Conservation (phyloP, 2,113 vertebrate species). For the Ondatra zibethicus region DNA sequence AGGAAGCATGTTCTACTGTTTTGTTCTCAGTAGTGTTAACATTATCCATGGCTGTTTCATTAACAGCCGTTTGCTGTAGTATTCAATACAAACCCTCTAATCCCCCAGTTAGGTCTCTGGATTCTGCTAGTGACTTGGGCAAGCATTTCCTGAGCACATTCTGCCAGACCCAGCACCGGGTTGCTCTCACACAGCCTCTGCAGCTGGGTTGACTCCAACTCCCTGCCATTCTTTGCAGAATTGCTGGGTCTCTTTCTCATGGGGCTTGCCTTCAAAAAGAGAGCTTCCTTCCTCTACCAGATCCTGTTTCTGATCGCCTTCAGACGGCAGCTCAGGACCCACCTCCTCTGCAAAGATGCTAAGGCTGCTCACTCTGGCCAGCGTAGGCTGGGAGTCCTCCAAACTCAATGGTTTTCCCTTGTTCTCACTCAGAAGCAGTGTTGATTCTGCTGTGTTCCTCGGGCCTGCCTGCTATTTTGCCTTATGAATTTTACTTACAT, state of each 20-base stretch:
- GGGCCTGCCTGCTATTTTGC: not conserved
- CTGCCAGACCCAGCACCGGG: not conserved
- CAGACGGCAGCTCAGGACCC: not conserved
- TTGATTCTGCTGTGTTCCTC: constrained; percentile 7
- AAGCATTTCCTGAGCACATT: not conserved
- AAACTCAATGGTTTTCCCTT: not conserved
- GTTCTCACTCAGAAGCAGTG: not conserved
- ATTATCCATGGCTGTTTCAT: constrained; percentile 12
- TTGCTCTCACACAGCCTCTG: not conserved
- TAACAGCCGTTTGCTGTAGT: constrained; percentile 20
- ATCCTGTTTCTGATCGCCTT: not conserved
- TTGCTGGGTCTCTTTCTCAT: not conserved
- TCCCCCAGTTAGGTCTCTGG: constrained; percentile 2
- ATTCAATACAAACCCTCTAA: constrained; percentile 43
- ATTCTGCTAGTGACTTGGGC: constrained; percentile 30
- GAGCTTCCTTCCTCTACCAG: not conserved
- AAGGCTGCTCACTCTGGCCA: not conserved
- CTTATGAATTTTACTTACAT: constrained; percentile 8
- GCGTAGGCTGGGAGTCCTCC: not conserved
- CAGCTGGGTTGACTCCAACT: not conserved
- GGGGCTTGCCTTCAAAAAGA: not conserved
- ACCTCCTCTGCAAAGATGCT: not conserved
- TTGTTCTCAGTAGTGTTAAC: constrained; percentile 63
- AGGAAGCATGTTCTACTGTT: constrained; percentile 72
- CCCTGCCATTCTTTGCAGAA: not conserved